Evolutionary conservation across 2,888 invertebrate species (phyloP), one percentile per base, ranked within the genome.

Genomic region (Trichopoda pennipes): DNA sequence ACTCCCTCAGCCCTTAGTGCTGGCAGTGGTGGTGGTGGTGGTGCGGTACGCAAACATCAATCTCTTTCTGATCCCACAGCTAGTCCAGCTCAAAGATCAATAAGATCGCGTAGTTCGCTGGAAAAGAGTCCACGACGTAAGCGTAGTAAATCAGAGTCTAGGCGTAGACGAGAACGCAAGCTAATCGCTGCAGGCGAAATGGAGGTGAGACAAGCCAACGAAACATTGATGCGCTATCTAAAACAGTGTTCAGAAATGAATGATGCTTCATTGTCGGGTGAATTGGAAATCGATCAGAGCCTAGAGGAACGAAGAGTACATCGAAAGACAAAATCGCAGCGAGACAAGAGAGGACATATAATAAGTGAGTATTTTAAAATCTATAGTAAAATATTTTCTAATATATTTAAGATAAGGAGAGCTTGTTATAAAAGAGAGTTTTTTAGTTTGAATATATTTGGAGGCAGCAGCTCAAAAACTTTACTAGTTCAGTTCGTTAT

Each of bases 201-300:
- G 90, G 91, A 91, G 85, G 91, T 91, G 49, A 85, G 91, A 0
- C 91, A 91, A 83, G 91, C 91, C 2, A 91, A 91, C 64, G 91
- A 91, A 78, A 91, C 91, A 0, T 83, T 91, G 44, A 91, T 91
- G 91, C 87, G 91, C 3, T 91, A 91, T 79, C 86, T 91, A 53
- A 91, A 91, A 42, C 91, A 91, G 75, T 91, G 91, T 84, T 89
- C 91, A n/a, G 91, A 91, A 69, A 90, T 91, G 88, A 91, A 91
- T 70, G 91, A 91, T 85, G 91, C 91, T 23, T 91, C 91, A 44
- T 79, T 91, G 19, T 91, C 91, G 8, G 91, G 91, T 7, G 91
- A 91, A 58, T 85, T 91, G 80, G 91, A 91, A 85, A 91, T 91
- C 80, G 91, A 91, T 87, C 90, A 91, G 81, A 91, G 89, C 69